phyloP scores from a whole-genome alignment of 2,797 vertebrate genomes.

The Peromyscus eremicus region DNA sequence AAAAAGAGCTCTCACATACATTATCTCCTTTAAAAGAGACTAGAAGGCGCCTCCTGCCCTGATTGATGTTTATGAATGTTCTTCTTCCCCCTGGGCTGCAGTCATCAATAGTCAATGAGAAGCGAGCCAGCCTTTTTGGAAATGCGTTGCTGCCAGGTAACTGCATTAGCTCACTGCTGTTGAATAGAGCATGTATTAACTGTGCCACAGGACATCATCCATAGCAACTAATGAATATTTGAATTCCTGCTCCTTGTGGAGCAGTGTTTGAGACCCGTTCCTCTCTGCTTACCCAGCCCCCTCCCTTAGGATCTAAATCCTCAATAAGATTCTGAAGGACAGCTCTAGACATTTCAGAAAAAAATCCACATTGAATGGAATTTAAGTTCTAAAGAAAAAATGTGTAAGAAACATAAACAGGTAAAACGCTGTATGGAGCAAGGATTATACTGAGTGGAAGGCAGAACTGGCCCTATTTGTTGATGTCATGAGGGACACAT shows the following conservation, averaged over 20 bases:
- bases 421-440: neutral
- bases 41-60: slow-evolving; percentile 71
- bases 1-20: slow-evolving; percentile 82
- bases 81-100: slow-evolving; percentile 73
- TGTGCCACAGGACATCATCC: slow-evolving; percentile 76
- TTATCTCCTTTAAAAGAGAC: slow-evolving; percentile 81
- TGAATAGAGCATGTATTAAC: slow-evolving; percentile 71
- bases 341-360: slow-evolving; percentile 43
- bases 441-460: neutral
- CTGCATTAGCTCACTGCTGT: slow-evolving; percentile 75
- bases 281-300: slow-evolving; percentile 27
- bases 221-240: slow-evolving; percentile 76
- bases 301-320: slow-evolving; percentile 37
- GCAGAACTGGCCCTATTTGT: neutral
- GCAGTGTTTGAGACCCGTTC: slow-evolving; percentile 58
- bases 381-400: slow-evolving; percentile 34
- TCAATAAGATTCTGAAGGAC: slow-evolving; percentile 39
- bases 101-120: slow-evolving; percentile 82
- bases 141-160: slow-evolving; percentile 76
- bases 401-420: neutral
- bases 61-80: slow-evolving; percentile 81
- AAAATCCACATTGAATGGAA: neutral
- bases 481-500: neutral
- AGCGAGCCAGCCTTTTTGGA: slow-evolving; percentile 65
- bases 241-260: slow-evolving; percentile 61